phyloP scores from a whole-genome alignment of 2,888 invertebrate genomes.

The Seira ritae region DNA sequence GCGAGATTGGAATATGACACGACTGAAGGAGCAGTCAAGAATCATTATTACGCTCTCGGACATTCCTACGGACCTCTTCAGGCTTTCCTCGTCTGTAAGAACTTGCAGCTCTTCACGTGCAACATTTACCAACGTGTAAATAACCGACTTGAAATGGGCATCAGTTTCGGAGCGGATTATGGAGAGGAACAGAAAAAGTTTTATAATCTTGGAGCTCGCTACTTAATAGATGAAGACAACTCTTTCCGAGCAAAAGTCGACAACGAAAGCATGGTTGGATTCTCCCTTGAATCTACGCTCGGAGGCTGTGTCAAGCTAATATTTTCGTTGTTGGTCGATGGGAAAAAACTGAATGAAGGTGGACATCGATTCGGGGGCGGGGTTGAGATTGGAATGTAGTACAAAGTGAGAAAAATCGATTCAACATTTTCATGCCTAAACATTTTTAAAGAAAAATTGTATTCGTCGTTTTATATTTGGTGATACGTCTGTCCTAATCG shows the following conservation, averaged over 20 bases:
- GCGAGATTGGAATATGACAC: constrained; percentile 21
- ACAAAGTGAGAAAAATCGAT: neutral
- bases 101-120: constrained; percentile 7
- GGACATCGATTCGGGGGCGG: constrained; percentile 37
- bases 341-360: constrained; percentile 36
- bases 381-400: constrained; percentile 46
- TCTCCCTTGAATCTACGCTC: constrained; percentile 30
- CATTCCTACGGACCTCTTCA: constrained; percentile 43
- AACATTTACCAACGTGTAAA: constrained; percentile 43
- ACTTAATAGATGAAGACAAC: constrained; percentile 28
- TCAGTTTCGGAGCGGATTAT: constrained; percentile 43
- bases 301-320: constrained; percentile 43
- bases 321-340: constrained; percentile 47
- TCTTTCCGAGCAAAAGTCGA: constrained; percentile 43
- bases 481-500: too few species aligned
- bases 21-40: constrained; percentile 27
- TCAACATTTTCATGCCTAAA: too few species aligned
- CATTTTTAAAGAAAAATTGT: too few species aligned
- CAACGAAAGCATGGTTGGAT: constrained; percentile 44
- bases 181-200: constrained; percentile 43
- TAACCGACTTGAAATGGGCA: constrained; percentile 50
- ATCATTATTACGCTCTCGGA: constrained; percentile 29
- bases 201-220: constrained; percentile 41
- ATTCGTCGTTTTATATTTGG: too few species aligned
- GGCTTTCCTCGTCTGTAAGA: constrained; percentile 33